Conservation (phyloP, 2,113 vertebrate species). For the Opisthocomus hoazin region DNA sequence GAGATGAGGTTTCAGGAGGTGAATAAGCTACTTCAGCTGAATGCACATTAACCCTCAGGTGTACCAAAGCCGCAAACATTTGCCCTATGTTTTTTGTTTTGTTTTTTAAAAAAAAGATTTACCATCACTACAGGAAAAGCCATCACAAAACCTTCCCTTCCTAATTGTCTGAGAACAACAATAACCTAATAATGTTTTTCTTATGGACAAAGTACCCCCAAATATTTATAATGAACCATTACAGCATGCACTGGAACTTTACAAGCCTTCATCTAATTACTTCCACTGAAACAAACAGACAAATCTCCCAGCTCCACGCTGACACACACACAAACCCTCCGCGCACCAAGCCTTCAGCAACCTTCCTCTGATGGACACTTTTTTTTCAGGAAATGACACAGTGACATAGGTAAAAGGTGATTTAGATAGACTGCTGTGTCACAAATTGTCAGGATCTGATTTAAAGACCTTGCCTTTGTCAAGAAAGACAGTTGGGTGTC, state of each 20-base stretch:
- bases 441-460: conserved; percentile 93
- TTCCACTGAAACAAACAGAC: conserved; percentile 43
- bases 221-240: conserved; percentile 25
- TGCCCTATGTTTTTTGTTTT: background rate
- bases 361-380: conserved; percentile 78
- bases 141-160: background rate
- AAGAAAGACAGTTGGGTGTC: conserved; percentile 83
- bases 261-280: conserved; percentile 46
- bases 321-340: background rate
- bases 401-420: conserved; percentile 86
- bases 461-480: conserved; percentile 85
- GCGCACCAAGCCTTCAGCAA: conserved; percentile 55
- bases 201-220: background rate
- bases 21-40: conserved; percentile 6
- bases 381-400: conserved; percentile 82
- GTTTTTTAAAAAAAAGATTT: background rate
- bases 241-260: background rate
- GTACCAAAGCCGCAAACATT: background rate
- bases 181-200: background rate
- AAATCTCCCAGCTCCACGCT: background rate
- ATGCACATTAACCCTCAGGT: conserved; percentile 32
- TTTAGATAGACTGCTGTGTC: conserved; percentile 89
- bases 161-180: background rate
- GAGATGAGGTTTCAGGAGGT: background rate
- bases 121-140: background rate